A percentile compares a stretch with the other conserved stretches of the same genome.
These are phyloP conservation scores for Drosophila demipolita DNA, from an alignment of 2,888 invertebrate species.

Conservation along the genomic window DNA sequence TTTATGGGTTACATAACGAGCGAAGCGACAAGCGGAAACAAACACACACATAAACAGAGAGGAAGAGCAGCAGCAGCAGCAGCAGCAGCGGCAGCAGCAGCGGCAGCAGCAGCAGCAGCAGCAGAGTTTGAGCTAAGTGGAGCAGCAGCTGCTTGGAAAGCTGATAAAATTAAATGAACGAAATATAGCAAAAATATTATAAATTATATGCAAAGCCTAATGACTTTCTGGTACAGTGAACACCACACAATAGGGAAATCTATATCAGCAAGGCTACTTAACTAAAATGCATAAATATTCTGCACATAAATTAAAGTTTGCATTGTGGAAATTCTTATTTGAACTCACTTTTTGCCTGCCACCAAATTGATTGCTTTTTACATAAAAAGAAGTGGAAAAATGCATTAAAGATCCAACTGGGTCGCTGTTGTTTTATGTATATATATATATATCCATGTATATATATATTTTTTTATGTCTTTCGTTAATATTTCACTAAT, in stretches of 20 bases:
- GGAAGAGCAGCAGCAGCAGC: slow-evolving; percentile 18
- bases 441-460: slow-evolving; percentile 12
- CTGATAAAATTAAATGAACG: slow-evolving; percentile 35
- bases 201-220: slow-evolving; percentile 24
- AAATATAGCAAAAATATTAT: slow-evolving; percentile 20
- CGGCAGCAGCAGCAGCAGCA: slow-evolving; percentile 27
- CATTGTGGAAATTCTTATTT: neutral
- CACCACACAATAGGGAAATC: neutral
- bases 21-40: slow-evolving; percentile 66
- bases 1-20: slow-evolving; percentile 79
- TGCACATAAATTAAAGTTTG: neutral
- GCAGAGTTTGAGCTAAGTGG: slow-evolving; percentile 5
- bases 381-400: slow-evolving; percentile 37
- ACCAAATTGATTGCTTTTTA: slow-evolving; percentile 24
- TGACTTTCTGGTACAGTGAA: slow-evolving; percentile 25
- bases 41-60: slow-evolving; percentile 18
- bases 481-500: slow-evolving; percentile 79
- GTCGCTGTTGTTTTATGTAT: neutral
- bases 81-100: slow-evolving; percentile 21
- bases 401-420: slow-evolving; percentile 39
- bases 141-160: slow-evolving; percentile 12
- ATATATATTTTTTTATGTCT: slow-evolving; percentile 33
- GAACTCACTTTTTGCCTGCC: neutral
- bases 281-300: neutral
- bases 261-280: too few species aligned